Evolutionary conservation across 2,888 invertebrate genomes (phyloP).

Genomic region (Drosophila rellima): DNA sequence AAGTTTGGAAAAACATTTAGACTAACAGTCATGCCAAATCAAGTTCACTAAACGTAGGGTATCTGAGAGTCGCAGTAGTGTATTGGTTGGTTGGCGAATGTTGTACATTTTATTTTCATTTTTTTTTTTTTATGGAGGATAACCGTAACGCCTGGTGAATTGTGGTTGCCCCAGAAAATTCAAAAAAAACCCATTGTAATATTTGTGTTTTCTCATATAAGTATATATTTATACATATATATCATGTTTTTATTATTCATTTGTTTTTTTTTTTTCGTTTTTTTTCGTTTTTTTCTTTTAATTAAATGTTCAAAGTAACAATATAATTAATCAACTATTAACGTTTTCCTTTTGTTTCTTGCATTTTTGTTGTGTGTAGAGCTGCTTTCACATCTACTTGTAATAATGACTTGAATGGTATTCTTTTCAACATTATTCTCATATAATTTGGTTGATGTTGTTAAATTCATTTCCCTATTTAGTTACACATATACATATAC

Average conservation of each 20-base stretch:
- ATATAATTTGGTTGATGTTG: conserved; percentile 47
- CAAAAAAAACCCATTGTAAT: conserved; percentile 71
- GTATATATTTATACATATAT: conserved; percentile 75
- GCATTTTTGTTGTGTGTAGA: conserved; percentile 67
- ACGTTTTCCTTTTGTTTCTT: conserved; percentile 70
- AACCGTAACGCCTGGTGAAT: conserved; percentile 28
- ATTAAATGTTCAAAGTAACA: conserved; percentile 84
- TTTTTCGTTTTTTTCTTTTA: conserved; percentile 58
- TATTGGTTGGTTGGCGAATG: conserved; percentile 26
- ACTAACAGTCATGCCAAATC: conserved; percentile 76
- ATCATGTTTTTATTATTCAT: conserved; percentile 60
- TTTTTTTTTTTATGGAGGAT: conserved; percentile 15
- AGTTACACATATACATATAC: conserved; percentile 62
- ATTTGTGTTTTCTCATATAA: conserved; percentile 76
- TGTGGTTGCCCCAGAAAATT: conserved; percentile 58
- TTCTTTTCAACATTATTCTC: conserved; percentile 68
- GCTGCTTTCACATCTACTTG: conserved; percentile 73
- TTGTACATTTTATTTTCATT: conserved; percentile 11
- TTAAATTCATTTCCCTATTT: conserved; percentile 80
- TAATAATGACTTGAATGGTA: conserved; percentile 81
- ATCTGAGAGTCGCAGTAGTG: conserved; percentile 55
- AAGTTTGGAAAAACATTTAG: conserved; percentile 68
- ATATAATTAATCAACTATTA: conserved; percentile 83
- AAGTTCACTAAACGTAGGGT: conserved; percentile 65
- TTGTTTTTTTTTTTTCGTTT: conserved; percentile 55